Evolutionary conservation across 2,113 vertebrate genomes (phyloP).

Genomic region (Calyptomena viridis): DNA sequence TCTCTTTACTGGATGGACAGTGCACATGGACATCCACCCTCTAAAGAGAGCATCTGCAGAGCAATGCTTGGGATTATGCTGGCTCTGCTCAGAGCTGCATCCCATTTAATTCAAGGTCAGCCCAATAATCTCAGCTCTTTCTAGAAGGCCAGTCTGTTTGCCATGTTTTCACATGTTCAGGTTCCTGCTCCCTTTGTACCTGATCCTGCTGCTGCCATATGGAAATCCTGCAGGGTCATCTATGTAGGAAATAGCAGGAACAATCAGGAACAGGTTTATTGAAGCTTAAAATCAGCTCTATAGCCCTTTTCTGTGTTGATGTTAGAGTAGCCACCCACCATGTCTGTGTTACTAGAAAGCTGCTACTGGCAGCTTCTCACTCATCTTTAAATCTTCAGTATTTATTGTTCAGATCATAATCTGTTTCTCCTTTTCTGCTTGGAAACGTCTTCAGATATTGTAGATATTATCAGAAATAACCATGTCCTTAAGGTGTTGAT

Average conservation of each 20-base stretch:
- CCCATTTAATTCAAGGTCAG: background rate
- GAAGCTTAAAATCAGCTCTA: background rate
- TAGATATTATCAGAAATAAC: background rate
- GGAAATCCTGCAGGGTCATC: background rate
- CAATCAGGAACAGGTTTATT: background rate
- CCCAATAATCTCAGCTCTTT: background rate
- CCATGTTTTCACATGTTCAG: accelerated
- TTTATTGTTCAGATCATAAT: background rate
- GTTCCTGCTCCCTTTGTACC: background rate
- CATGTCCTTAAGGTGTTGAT: background rate
- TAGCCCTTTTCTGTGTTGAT: background rate
- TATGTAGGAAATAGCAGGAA: background rate
- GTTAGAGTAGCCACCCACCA: background rate
- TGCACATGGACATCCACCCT: background rate
- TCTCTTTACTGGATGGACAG: background rate
- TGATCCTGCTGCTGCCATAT: accelerated
- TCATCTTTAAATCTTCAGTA: background rate
- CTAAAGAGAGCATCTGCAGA: background rate
- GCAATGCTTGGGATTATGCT: background rate
- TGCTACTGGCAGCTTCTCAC: background rate
- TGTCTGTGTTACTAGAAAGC: background rate
- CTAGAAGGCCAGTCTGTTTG: background rate
- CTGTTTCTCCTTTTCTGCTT: background rate
- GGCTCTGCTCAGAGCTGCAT: background rate
- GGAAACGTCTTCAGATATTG: background rate